Evolutionary conservation across 2,888 invertebrate species (phyloP).

Genomic region (Chrysolina oricalcia): DNA sequence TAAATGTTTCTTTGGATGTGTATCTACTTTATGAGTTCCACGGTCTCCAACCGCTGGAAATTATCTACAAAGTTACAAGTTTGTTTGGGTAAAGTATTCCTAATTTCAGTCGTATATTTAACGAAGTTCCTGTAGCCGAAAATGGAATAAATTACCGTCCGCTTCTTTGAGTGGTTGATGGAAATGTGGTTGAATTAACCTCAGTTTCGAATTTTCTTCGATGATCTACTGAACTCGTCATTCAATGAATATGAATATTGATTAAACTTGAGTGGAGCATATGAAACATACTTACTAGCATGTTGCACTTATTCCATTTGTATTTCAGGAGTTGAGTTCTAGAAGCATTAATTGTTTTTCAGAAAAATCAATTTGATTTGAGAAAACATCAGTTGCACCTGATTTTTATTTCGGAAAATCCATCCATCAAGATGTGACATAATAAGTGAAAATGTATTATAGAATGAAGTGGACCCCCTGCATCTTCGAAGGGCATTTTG

Average conservation of each 20-base stretch:
- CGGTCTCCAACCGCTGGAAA: slow-evolving; percentile 5
- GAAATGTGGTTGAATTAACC: background rate
- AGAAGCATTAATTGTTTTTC: no score
- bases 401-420: no score
- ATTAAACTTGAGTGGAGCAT: background rate
- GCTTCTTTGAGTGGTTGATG: background rate
- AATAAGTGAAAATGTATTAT: no score
- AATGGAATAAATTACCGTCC: background rate
- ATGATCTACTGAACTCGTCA: background rate
- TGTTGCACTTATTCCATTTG: no score
- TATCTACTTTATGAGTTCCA: background rate
- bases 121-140: background rate
- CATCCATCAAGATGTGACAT: no score
- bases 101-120: background rate
- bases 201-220: background rate
- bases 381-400: no score
- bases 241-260: background rate
- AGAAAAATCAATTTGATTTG: no score
- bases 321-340: no score
- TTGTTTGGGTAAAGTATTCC: slow-evolving; percentile 7
- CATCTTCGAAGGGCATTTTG: no score
- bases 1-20: background rate
- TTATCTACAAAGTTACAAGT: background rate
- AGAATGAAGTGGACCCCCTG: no score
- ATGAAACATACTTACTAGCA: no score